Evolutionary conservation across 2,888 invertebrate species (phyloP).

Genomic region (Campaea margaritaria): DNA sequence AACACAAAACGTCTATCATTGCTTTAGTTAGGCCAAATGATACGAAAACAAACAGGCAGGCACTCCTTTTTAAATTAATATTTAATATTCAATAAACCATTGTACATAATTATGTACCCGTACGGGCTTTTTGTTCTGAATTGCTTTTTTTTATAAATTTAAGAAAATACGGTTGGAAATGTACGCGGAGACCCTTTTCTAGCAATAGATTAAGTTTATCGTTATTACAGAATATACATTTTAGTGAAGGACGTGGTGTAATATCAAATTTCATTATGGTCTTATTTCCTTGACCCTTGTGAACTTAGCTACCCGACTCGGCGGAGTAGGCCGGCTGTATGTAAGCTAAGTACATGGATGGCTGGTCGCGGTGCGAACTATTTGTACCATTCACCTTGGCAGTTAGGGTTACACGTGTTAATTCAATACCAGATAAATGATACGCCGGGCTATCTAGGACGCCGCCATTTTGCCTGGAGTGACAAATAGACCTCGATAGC

Average conservation of each 20-base stretch:
- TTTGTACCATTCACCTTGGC: constrained; percentile 77
- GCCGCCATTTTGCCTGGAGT: constrained; percentile 51
- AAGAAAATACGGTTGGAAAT: constrained; percentile 7
- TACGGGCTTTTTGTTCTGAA: too few species aligned
- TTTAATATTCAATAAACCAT: too few species aligned
- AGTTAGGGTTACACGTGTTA: constrained; percentile 71
- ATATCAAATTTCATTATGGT: constrained; percentile 47
- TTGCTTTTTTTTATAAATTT: background rate
- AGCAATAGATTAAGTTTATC: constrained; percentile 33
- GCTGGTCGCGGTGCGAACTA: constrained; percentile 65
- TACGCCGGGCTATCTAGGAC: constrained; percentile 59
- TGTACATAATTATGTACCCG: too few species aligned
- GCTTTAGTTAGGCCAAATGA: too few species aligned
- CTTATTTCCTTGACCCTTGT: constrained; percentile 45
- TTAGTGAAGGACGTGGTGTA: constrained; percentile 34
- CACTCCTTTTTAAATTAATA: too few species aligned
- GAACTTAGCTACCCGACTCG: constrained; percentile 64
- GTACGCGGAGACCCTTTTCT: constrained; percentile 22
- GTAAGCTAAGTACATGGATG: constrained; percentile 52
- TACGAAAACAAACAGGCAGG: too few species aligned
- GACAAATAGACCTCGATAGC: constrained; percentile 46
- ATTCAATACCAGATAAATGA: constrained; percentile 71
- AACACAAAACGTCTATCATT: too few species aligned
- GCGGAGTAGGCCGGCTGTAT: constrained; percentile 57
- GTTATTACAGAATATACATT: constrained; percentile 40